phyloP scores from a whole-genome alignment of 2,113 vertebrate genomes.

The Aphelocoma coerulescens region DNA sequence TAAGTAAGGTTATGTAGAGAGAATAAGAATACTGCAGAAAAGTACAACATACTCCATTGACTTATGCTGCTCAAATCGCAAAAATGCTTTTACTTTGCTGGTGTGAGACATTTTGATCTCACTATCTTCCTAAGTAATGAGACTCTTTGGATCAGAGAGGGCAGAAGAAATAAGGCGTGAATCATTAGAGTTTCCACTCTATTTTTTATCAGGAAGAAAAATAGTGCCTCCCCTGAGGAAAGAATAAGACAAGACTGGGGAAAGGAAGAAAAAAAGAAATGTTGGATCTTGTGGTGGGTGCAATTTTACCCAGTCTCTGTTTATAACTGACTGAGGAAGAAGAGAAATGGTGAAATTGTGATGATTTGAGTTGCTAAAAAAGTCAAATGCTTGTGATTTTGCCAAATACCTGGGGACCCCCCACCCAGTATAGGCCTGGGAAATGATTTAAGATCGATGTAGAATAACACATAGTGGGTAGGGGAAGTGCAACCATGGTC shows the following conservation, averaged over 20 bases:
- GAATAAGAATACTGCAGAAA: neutral
- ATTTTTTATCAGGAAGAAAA: neutral
- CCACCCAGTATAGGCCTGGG: neutral
- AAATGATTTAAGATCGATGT: neutral
- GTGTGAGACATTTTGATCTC: neutral
- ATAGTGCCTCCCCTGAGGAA: neutral
- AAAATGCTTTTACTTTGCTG: neutral
- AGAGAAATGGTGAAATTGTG: neutral
- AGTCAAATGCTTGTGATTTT: neutral
- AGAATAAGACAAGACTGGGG: neutral
- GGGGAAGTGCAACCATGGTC: neutral
- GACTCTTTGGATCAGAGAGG: neutral
- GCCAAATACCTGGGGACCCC: neutral
- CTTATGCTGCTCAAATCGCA: neutral
- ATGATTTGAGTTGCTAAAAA: neutral
- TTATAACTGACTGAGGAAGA: neutral
- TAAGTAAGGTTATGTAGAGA: neutral
- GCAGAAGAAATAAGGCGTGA: neutral
- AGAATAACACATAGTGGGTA: rapidly evolving
- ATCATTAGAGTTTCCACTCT: neutral
- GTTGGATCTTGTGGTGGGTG: neutral
- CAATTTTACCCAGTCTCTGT: neutral
- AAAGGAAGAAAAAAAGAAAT: neutral
- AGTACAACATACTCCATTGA: neutral
- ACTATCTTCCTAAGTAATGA: neutral